These are phyloP conservation scores for Limnephilus marmoratus DNA, from an alignment of 2,888 invertebrate species.

Conservation along the genomic window DNA sequence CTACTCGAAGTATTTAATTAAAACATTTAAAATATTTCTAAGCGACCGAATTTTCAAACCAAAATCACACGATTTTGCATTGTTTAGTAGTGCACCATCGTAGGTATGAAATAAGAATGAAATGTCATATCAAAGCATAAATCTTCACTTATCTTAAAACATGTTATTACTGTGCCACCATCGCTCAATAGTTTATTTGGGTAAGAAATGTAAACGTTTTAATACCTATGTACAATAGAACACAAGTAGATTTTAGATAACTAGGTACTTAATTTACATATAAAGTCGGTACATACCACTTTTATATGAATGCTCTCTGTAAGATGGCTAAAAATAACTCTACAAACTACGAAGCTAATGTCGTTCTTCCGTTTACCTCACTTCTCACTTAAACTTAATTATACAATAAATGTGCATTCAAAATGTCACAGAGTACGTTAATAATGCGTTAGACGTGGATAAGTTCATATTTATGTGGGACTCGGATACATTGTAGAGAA, in stretches of 20 bases:
- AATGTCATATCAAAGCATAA: too few relatives aligned
- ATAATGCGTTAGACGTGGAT: background rate
- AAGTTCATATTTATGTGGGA: background rate
- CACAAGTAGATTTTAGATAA: background rate
- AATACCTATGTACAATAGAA: background rate
- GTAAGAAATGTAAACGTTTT: too few relatives aligned
- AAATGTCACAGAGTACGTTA: background rate
- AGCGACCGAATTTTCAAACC: too few relatives aligned
- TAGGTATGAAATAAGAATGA: too few relatives aligned
- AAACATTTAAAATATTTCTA: too few relatives aligned
- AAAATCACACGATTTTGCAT: too few relatives aligned
- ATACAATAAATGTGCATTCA: background rate
- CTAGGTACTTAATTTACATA: background rate
- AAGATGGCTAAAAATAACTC: background rate
- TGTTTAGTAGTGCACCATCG: too few relatives aligned
- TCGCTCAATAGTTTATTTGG: too few relatives aligned
- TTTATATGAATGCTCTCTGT: background rate
- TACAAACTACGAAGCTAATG: background rate
- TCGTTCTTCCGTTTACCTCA: background rate
- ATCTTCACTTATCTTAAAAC: too few relatives aligned
- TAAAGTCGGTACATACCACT: background rate
- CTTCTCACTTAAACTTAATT: background rate
- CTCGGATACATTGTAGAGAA: background rate
- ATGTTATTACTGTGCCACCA: too few relatives aligned
- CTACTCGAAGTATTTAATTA: too few relatives aligned